Conservation (phyloP, 2,797 vertebrate species). For the Pantherophis alleghaniensis region DNA sequence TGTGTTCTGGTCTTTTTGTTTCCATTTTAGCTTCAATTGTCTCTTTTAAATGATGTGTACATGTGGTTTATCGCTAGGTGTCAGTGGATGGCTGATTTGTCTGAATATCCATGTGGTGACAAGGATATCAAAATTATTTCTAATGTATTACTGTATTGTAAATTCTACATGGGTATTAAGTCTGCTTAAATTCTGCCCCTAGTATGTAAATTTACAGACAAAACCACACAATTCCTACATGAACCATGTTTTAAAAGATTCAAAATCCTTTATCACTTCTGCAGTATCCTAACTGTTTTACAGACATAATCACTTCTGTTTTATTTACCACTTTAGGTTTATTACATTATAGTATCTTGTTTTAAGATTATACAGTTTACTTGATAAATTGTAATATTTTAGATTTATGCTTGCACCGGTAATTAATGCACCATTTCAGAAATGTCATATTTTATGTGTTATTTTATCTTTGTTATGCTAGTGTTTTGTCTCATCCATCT, state of each 20-base stretch:
- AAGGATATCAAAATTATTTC: not conserved
- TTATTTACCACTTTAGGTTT: not conserved
- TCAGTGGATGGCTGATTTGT: not conserved
- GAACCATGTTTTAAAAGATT: not conserved
- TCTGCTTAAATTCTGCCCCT: not conserved
- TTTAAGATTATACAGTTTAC: not conserved
- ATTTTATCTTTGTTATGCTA: not conserved
- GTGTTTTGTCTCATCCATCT: not conserved
- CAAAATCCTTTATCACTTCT: not conserved
- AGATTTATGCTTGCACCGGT: not conserved
- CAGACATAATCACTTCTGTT: not conserved
- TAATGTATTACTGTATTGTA: not conserved
- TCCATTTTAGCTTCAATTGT: not conserved
- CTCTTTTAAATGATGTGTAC: not conserved
- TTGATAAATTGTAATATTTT: not conserved
- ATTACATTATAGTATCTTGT: not conserved
- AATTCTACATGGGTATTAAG: not conserved
- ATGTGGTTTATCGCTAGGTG: not conserved
- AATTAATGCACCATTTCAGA: not conserved
- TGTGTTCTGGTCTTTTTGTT: not conserved
- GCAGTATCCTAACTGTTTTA: not conserved
- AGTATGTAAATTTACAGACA: not conserved
- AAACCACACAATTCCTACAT: not conserved
- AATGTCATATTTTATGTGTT: not conserved
- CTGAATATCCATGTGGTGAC: not conserved